Evolutionary conservation across 2,888 invertebrate genomes (phyloP), one percentile per base, ranked within the genome.

Genomic region (Rapana venosa): DNA sequence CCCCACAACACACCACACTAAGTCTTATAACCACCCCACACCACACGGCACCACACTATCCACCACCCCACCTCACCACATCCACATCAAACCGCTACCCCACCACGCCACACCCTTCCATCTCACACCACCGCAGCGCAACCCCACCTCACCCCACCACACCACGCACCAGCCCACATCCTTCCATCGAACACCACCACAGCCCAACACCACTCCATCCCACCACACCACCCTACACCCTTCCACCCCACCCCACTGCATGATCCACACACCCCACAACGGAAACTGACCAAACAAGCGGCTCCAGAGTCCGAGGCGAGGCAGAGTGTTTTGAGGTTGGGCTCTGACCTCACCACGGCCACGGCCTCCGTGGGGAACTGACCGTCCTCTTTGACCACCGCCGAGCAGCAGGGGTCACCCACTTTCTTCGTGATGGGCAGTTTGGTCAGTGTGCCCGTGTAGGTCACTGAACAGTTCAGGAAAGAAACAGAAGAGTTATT

Each of bases 351-450:
- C 22, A 35, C 32, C 5, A 66, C 66, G 15, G 66, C 66, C 66
- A 4, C n/a, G 35, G 32, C 30, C 56, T 86, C 86, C 6, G 61
- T 56, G 32, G 4, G 20, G 17, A 86, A 86, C 86, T 35, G 32
- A 20, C 11, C 13, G 30, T 30, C 30, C 58, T 86, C 47, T 30
- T 17, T 20, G 22, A 61, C 30, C 30, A 86, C 8, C 17, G 0
- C 26, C 17, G 86, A 66, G 61, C 86, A 86, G 86, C 66, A 86
- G 5, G 86, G 66, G 35, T 66, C 66, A 5, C 22, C 66, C 86
- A 86, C 35, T 30, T 56, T 66, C 20, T 11, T 32, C 32, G 61
- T 86, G 22, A 86, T 32, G 0, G 86, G 61, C 66, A 66, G 20
- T 6, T 61, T 11, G 20, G 32, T 58, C 66, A 86, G 32, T 15